Base-by-base conservation (phyloP, 1,140 invertebrate species). In the Leptestheria dahalacensis region DNA sequence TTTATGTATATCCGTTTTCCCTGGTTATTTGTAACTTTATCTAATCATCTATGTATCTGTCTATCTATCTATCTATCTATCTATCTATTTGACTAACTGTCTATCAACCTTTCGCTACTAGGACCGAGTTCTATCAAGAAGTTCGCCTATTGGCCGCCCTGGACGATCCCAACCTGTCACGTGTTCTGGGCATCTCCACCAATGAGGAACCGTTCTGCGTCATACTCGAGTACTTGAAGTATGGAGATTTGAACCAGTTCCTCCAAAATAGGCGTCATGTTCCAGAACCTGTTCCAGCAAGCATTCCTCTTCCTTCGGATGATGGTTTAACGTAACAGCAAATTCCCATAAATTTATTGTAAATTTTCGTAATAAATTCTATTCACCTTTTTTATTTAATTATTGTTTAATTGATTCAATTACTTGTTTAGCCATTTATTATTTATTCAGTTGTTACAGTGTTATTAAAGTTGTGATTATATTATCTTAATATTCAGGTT, bases 201-300 rank as follows among this genome's bases (percentile, higher is more conserved):
- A 72, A 78, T 48, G 85, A 88, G 58, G 85, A 89, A 64, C 89
- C 88, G 0, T 74, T 85, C 18, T 90, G 86, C 67, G 88, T 93
- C 62, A 80, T 94, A 1, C 82, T 94, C 66, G 91, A 96, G 71
- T 94, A 93, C 72, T 77, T 90, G 66, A 88, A 91, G 66, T 81
- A 88, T 63, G 90, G 91, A 3, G 91, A 95, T 73, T 79, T 95
- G 48, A 86, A 87, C 71, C 86, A 91, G 69, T 92, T 90, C 70
- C 75, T 92, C 11, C 79, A 79, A 65, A 77, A 77, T 49, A 78
- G 81, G 18, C 48, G 49, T 26, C 28, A 57, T 25, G 23, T 33
- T 12, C 51, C 48, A 18, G 62, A 48, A 28, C 11, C 26, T 12
- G 69, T 51, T 53, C 18, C 33, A 20, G 28, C 21, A 55, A 55